Percentiles rank a stretch among this genome's conserved stretches.
Evolutionary conservation across 2,888 invertebrate species (phyloP).

Genomic region (Hypercompe scribonia): DNA sequence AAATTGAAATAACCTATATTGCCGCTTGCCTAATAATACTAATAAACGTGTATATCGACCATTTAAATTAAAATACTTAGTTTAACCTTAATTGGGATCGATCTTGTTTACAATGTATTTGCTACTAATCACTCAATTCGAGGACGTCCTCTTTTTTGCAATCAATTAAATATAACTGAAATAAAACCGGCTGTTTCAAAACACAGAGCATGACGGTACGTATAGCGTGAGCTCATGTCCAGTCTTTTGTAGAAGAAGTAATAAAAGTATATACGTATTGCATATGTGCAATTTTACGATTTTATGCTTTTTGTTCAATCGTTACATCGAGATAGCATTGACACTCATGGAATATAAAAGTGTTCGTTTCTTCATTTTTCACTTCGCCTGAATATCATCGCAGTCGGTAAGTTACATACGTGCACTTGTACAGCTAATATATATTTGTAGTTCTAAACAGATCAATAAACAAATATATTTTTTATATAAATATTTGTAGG

Average conservation of each 20-base stretch:
- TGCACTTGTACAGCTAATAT: background rate
- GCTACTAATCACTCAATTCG: too few species aligned
- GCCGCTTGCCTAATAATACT: too few species aligned
- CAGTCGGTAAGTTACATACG: background rate
- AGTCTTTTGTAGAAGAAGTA: background rate
- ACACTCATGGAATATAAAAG: background rate
- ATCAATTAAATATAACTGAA: background rate
- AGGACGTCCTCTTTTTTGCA: background rate
- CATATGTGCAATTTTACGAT: constrained; percentile 5
- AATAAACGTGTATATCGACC: too few species aligned
- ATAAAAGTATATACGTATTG: background rate
- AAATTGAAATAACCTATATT: too few species aligned
- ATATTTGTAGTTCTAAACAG: too few species aligned
- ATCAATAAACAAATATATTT: too few species aligned
- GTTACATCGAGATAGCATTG: background rate
- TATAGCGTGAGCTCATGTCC: background rate
- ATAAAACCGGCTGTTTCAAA: background rate
- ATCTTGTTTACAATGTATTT: too few species aligned
- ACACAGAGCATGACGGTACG: background rate
- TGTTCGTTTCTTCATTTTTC: background rate
- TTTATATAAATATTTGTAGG: too few species aligned
- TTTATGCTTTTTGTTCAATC: constrained; percentile 5
- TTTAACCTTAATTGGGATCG: too few species aligned
- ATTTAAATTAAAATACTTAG: too few species aligned
- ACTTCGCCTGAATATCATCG: background rate